These are phyloP conservation scores for Forbesichthys papilliferus DNA, from an alignment of 2,113 vertebrate species.

Conservation along the genomic window DNA sequence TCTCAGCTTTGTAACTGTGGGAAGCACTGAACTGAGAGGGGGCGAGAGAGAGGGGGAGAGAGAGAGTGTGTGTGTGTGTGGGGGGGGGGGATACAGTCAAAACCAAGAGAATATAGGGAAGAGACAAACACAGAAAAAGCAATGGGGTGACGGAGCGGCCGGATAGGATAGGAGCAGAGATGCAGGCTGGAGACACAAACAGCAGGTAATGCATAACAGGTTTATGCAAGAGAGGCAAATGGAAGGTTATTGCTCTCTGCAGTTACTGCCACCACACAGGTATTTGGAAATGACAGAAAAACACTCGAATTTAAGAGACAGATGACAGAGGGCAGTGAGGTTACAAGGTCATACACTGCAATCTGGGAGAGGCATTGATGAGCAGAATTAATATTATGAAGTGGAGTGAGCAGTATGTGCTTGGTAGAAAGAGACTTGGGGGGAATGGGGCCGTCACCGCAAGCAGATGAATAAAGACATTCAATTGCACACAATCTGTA, in stretches of 20 bases:
- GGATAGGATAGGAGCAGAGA: no score
- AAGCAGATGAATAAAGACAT: conserved; percentile 23
- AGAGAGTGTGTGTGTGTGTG: conserved; percentile 3
- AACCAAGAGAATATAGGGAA: neutral
- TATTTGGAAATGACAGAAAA: neutral
- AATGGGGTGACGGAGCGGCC: neutral
- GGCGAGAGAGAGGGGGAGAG: neutral
- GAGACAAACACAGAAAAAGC: neutral
- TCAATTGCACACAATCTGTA: conserved; percentile 14
- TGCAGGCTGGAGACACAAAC: no score
- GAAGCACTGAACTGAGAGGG: no score
- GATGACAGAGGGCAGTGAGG: conserved; percentile 1
- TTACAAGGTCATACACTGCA: neutral
- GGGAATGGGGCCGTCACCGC: neutral
- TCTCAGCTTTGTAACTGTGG: conserved; percentile 20
- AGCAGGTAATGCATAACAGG: no score
- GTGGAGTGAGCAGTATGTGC: neutral
- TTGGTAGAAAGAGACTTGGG: neutral
- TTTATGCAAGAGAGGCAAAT: neutral
- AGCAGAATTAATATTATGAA: no score
- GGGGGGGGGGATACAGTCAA: neutral
- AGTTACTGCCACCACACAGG: conserved; percentile 5
- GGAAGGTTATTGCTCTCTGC: conserved; percentile 15
- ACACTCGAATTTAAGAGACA: neutral
- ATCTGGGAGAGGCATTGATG: neutral